Conservation (phyloP, 2,888 invertebrate genomes). For the Drosophila barbarae region DNA sequence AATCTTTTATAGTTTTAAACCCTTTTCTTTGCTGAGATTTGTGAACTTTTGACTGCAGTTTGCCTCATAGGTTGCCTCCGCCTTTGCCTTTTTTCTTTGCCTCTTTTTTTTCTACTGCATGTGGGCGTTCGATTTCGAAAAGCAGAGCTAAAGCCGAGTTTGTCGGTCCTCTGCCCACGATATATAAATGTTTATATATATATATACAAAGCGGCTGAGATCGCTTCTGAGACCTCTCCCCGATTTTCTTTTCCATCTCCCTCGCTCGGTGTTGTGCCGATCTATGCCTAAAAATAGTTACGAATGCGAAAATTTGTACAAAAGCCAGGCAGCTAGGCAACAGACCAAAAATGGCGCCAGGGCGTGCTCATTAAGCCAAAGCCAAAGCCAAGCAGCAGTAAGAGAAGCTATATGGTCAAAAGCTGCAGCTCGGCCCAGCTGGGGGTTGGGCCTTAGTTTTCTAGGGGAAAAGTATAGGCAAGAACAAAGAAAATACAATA, state of each 20-base stretch:
- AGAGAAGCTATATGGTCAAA: slow-evolving; percentile 14
- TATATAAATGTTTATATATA: slow-evolving; percentile 6
- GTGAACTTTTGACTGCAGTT: slow-evolving; percentile 37
- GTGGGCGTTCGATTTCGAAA: slow-evolving; percentile 44
- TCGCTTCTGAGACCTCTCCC: slow-evolving; percentile 30
- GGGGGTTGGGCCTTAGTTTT: slow-evolving; percentile 5
- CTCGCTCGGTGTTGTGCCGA: slow-evolving; percentile 30
- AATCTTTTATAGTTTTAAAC: neutral
- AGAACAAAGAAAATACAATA: slow-evolving; percentile 29
- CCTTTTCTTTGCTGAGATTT: neutral
- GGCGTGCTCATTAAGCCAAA: slow-evolving; percentile 68
- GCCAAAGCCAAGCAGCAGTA: neutral
- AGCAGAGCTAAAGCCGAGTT: slow-evolving; percentile 24
- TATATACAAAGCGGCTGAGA: slow-evolving; percentile 1
- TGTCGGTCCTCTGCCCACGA: slow-evolving; percentile 42
- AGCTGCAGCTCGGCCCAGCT: slow-evolving; percentile 32
- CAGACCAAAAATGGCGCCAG: slow-evolving; percentile 73
- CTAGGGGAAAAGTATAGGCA: slow-evolving; percentile 20
- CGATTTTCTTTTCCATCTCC: slow-evolving; percentile 30
- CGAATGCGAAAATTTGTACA: slow-evolving; percentile 37
- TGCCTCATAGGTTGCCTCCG: slow-evolving; percentile 8
- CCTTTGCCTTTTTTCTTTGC: slow-evolving; percentile 23
- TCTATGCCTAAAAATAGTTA: slow-evolving; percentile 73
- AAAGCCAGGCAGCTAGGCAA: slow-evolving; percentile 44
- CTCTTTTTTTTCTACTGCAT: slow-evolving; percentile 28